phyloP scores from a whole-genome alignment of 2,888 invertebrate species.

The Hipparchia semele region DNA sequence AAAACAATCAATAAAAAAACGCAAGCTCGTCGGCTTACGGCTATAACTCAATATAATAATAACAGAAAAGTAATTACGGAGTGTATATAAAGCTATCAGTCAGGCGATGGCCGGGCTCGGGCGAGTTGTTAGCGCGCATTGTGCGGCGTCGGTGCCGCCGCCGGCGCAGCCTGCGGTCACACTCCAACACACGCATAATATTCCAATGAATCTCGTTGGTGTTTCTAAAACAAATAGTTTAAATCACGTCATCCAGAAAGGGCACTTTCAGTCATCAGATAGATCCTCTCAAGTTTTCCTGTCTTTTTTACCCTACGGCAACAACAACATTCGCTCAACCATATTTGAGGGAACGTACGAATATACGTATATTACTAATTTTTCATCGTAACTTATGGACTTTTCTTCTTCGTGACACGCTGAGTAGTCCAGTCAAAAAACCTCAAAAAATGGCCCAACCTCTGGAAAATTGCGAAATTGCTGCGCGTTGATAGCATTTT shows the following conservation, averaged over 20 bases:
- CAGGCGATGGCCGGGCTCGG: constrained; percentile 25
- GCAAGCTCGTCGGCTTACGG: constrained; percentile 30
- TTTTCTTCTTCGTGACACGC: too few relatives aligned
- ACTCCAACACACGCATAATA: constrained; percentile 65
- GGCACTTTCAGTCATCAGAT: constrained; percentile 36
- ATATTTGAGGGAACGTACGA: too few relatives aligned
- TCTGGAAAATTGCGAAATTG: too few relatives aligned
- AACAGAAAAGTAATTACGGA: constrained; percentile 47
- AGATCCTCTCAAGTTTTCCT: too few relatives aligned
- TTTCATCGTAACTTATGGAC: too few relatives aligned
- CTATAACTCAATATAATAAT: constrained; percentile 45
- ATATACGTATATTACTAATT: too few relatives aligned
- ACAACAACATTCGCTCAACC: too few relatives aligned
- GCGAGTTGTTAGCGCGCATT: constrained; percentile 38
- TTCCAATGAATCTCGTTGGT: constrained; percentile 64
- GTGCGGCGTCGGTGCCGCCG: constrained; percentile 50
- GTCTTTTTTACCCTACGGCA: too few relatives aligned
- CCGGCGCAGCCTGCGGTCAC: constrained; percentile 54
- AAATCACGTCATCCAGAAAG: constrained; percentile 54
- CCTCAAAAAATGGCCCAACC: too few relatives aligned
- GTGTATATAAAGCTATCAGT: constrained; percentile 46
- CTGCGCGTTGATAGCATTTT: too few relatives aligned
- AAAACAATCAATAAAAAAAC: constrained; percentile 37
- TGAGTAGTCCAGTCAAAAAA: too few relatives aligned
- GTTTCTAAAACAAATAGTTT: constrained; percentile 58